Base-by-base conservation (phyloP, 2,113 vertebrate species). In the Anolis carolinensis region DNA sequence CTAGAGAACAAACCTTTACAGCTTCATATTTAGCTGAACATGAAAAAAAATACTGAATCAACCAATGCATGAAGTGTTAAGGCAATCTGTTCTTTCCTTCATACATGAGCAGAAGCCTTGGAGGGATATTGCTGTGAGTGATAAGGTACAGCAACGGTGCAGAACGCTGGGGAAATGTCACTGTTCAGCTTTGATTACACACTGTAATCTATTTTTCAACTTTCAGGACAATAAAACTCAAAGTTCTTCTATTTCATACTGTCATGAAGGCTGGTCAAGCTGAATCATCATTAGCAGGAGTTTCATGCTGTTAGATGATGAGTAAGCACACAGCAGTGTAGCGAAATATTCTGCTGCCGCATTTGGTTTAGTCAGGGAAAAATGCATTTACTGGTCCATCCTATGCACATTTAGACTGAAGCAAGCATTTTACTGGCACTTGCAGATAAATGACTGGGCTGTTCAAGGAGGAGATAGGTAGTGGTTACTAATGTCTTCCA, bases 21-120 rank as follows among this genome's bases (percentile, higher is more conserved):
- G 39, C 84, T 93, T 95, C 23, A 48, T 94, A 83, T 93, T 94
- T 94, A 82, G 88, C 84, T 93, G 89, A 75, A 79, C 87, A 93
- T 93, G 86, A 87, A 86, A 81, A 86, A 81, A 78, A 50, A 44
- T 30, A 25, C 13, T 27, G 39, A 75, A 32, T 87, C 39, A 71
- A 23, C 76, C 63, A 78, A 71, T 71, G 72, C 73, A 48, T 62
- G 70, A 74, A 72, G 32, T 73, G 71, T 52, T 52, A 50, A 81
- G 48, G 85, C 85, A 86, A 86, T 86, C 85, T 81, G 85, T 81
- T 81, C 79, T 79, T 86, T n/a, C 79, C n/a, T 81, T 86, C 79
- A 55, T 81, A 74, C 71, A 75, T 81, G 79, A 86, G 78, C 55
- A 52, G 55, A 86, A 36, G 71, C 85, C 79, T 86, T 39, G 44